Percentiles rank a stretch among this genome's conserved stretches.
Conservation (phyloP, 2,888 invertebrate genomes). For the Hirtodrosophila cameraria region DNA sequence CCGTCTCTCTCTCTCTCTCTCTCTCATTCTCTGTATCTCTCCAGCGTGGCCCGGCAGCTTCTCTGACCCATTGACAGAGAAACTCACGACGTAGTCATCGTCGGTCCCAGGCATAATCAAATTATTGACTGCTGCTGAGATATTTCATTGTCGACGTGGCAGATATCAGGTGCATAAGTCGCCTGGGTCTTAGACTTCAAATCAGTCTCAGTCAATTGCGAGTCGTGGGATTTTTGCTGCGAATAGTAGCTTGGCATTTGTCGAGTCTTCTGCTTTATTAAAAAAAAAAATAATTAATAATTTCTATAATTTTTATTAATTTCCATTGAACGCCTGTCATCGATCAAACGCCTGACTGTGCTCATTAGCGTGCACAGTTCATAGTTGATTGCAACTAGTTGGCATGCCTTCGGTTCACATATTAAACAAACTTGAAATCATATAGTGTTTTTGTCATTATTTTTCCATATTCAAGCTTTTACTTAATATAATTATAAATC, state of each 20-base stretch:
- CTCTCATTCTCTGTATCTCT: background rate
- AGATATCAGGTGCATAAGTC: constrained; percentile 33
- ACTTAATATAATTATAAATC: no score
- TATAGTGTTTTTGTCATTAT: no score
- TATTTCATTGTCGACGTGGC: constrained; percentile 1
- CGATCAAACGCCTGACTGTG: constrained; percentile 43
- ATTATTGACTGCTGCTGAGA: constrained; percentile 46
- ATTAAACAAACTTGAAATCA: no score
- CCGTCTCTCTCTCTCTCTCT: background rate
- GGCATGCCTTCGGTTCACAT: constrained; percentile 24
- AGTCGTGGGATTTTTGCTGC: constrained; percentile 15
- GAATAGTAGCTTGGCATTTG: constrained; percentile 9
- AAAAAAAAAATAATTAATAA: constrained; percentile 38
- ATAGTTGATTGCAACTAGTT: constrained; percentile 36
- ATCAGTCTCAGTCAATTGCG: background rate
- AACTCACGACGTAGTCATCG: constrained; percentile 60
- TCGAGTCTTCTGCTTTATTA: background rate
- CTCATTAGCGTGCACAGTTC: constrained; percentile 36
- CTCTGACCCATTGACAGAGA: constrained; percentile 77
- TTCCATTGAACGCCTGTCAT: constrained; percentile 29
- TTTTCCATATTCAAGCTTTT: no score
- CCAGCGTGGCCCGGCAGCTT: constrained; percentile 4
- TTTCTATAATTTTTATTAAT: constrained; percentile 22
- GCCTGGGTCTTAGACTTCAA: background rate
- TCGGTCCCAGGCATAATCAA: constrained; percentile 25